These are phyloP conservation scores for Thecophora atra DNA, from an alignment of 2,888 invertebrate species.

Conservation along the genomic window DNA sequence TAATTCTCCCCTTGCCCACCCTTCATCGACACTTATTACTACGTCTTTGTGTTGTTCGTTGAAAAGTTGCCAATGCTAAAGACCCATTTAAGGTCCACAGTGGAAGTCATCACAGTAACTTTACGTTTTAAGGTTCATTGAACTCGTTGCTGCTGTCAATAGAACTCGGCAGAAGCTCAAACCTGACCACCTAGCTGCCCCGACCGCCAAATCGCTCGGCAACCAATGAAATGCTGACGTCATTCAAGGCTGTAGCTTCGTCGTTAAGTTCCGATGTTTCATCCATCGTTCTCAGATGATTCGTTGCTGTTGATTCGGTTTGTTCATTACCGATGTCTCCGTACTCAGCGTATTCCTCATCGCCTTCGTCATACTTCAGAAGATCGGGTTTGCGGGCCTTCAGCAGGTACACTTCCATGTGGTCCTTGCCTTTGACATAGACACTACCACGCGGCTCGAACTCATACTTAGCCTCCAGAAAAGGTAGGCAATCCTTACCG, in stretches of 20 bases:
- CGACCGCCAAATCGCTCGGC: neutral
- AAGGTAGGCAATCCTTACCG: slow-evolving; percentile 77
- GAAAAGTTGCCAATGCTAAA: no score
- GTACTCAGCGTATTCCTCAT: slow-evolving; percentile 21
- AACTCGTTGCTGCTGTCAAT: neutral
- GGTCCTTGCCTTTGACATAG: slow-evolving; percentile 95
- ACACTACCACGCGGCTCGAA: slow-evolving; percentile 94
- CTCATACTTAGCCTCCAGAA: slow-evolving; percentile 78
- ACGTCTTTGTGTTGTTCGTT: no score
- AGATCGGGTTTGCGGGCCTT: slow-evolving; percentile 50
- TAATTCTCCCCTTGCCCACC: no score
- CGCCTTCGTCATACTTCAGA: slow-evolving; percentile 38
- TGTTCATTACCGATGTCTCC: neutral
- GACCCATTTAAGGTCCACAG: no score
- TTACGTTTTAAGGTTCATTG: no score
- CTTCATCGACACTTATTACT: no score
- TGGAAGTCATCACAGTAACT: no score
- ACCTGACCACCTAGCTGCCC: slow-evolving; percentile 28
- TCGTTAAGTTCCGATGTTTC: no score
- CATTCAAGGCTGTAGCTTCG: neutral
- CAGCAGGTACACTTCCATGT: slow-evolving; percentile 90
- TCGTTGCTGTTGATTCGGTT: neutral
- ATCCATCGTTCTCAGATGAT: no score
- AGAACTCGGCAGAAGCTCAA: slow-evolving; percentile 3
- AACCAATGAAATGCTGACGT: neutral